These are phyloP conservation scores for Oreohelix idahoensis DNA, from an alignment of 1,140 invertebrate genomes.

Conservation along the genomic window DNA sequence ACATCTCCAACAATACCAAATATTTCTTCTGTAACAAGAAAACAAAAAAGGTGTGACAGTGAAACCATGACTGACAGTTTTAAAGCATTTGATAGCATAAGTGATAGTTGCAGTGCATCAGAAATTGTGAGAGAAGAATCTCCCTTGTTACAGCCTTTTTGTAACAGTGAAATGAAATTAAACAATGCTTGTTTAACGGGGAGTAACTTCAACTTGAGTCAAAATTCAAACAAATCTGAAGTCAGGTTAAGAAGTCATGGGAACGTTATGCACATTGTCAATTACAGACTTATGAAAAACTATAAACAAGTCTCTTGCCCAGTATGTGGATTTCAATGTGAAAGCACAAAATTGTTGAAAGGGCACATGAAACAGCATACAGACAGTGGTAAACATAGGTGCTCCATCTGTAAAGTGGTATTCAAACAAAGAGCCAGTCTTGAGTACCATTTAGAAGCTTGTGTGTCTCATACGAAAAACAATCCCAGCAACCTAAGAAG, in stretches of 20 bases:
- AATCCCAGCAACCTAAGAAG: too few relatives aligned
- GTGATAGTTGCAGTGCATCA: too few relatives aligned
- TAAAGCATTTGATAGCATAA: background rate
- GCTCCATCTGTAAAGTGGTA: background rate
- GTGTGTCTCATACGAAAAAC: background rate
- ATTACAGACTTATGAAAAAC: background rate
- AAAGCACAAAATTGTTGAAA: background rate
- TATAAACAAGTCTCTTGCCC: background rate
- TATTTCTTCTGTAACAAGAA: background rate
- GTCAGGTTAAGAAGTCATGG: too few relatives aligned
- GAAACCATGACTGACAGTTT: background rate
- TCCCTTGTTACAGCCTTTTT: too few relatives aligned
- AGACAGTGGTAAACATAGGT: background rate
- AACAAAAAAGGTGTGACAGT: background rate
- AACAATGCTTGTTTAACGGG: too few relatives aligned
- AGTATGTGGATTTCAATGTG: background rate
- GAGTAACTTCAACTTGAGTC: too few relatives aligned
- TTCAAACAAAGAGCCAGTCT: background rate
- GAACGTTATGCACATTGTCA: too few relatives aligned
- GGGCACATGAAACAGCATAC: background rate
- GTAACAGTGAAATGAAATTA: too few relatives aligned
- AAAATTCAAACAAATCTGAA: too few relatives aligned
- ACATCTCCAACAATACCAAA: too few relatives aligned
- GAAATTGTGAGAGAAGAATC: too few relatives aligned
- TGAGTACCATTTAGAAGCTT: background rate